Base-by-base conservation (phyloP, 1,140 invertebrate genomes). In the Triops cancriformis region DNA sequence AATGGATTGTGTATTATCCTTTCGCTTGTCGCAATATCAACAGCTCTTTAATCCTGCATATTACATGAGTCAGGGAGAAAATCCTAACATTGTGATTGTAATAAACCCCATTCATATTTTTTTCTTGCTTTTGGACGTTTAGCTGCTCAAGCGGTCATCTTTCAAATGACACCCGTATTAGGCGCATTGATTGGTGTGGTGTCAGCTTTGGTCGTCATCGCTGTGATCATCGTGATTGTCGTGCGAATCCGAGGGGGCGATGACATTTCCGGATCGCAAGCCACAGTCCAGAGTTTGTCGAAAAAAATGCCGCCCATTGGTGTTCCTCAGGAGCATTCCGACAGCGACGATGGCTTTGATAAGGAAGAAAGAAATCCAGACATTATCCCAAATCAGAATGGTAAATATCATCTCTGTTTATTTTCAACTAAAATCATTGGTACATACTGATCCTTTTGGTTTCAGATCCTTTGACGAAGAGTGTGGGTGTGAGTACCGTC, bases 101-200 rank as follows among this genome's bases (percentile, higher is more conserved):
- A 11, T 1, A 6, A 23, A n/a, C 5, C 18, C 10, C 9, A 9
- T 64, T 64, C 18, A 64, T 64, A 5, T 14, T 18, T 64, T 18
- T 64, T 64, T 5, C 23, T 64, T 64, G 51, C 18, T 64, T 64
- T 18, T 64, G 0, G 6, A n/a, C 23, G 51, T 64, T 64, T 64
- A 64, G 51, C 77, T 42, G 74, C 77, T 1, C 77, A 78, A 73
- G 77, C 77, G n/a, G 77, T 78, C 7, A 73, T 78, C 11, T 78
- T 78, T 27, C 77, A 78, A 73, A 78, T 78, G 77, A 78, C 77
- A 31, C 77, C 77, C 14, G 72, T 78, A 23, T 45, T 78, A 26
- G 77, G 77, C 12, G 77, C 77, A 7, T 73, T 78, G 77, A 78
- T 78, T n/a, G 77, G 77, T 6, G 74, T 78, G 26, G 77, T 78